Percentiles rank a stretch among this genome's conserved stretches.
Evolutionary conservation across 2,113 vertebrate genomes (phyloP).

Genomic region (Corythornis madagascariensis): DNA sequence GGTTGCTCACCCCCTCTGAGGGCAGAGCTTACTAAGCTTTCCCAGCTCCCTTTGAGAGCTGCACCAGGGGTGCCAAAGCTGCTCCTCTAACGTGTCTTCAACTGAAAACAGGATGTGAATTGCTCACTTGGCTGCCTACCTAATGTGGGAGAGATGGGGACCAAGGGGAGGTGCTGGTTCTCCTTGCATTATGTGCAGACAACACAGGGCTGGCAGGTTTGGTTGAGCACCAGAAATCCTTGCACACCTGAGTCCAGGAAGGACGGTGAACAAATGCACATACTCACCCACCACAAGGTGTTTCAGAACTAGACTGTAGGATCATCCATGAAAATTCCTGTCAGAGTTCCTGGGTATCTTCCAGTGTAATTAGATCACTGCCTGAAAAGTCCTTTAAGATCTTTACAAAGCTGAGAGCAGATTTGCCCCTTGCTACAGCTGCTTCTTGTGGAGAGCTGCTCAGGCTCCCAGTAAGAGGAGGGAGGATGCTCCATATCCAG

Average conservation of each 20-base stretch:
- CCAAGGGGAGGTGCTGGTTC: not conserved
- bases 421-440: not conserved
- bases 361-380: not conserved
- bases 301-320: not conserved
- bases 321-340: not conserved
- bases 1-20: not conserved
- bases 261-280: not conserved
- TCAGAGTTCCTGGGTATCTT: not conserved
- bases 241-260: not conserved
- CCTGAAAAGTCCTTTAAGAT: not conserved
- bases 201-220: not conserved
- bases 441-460: not conserved
- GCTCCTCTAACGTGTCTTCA: not conserved
- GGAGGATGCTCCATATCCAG: not conserved
- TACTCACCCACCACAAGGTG: fast-evolving
- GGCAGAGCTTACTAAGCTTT: not conserved
- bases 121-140: slow-evolving; percentile 18
- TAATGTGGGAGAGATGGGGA: not conserved
- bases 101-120: slow-evolving; percentile 27
- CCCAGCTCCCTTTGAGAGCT: not conserved
- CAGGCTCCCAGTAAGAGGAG: not conserved
- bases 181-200: not conserved
- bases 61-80: not conserved
- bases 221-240: not conserved
- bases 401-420: not conserved